Conservation (phyloP, 2,888 invertebrate genomes). For the Volucella zonaria region DNA sequence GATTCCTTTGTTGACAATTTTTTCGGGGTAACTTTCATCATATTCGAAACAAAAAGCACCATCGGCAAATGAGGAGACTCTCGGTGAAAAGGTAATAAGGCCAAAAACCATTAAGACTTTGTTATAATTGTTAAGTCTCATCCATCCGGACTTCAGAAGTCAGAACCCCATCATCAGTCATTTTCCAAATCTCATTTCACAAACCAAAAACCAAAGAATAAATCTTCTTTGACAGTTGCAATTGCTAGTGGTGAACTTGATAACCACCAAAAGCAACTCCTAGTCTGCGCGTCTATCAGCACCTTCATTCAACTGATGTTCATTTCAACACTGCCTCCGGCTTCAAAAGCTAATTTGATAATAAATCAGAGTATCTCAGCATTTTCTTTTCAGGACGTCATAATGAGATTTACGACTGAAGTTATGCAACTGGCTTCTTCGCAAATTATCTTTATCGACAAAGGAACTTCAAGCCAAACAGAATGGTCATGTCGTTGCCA, state of each 20-base stretch:
- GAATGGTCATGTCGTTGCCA: conserved; percentile 1
- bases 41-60: too few species aligned
- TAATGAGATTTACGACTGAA: conserved; percentile 65
- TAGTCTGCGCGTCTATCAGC: background rate
- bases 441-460: conserved; percentile 54
- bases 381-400: conserved; percentile 41
- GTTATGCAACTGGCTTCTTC: conserved; percentile 42
- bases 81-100: too few species aligned
- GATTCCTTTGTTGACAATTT: too few species aligned
- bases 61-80: too few species aligned
- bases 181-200: too few species aligned
- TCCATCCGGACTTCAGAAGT: too few species aligned
- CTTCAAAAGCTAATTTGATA: conserved; percentile 61
- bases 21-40: too few species aligned
- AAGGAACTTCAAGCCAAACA: background rate
- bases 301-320: conserved; percentile 14
- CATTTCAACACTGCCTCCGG: conserved; percentile 51
- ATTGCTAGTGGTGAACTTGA: background rate
- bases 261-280: too few species aligned
- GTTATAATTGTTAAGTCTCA: too few species aligned
- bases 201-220: conserved; percentile 6
- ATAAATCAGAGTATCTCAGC: conserved; percentile 52
- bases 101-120: too few species aligned
- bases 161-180: too few species aligned
- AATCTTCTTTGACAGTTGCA: conserved; percentile 22